Percentiles rank a stretch among this genome's conserved stretches.
Conservation (phyloP, 1,140 invertebrate species). For the Lasaia peninsularis region DNA sequence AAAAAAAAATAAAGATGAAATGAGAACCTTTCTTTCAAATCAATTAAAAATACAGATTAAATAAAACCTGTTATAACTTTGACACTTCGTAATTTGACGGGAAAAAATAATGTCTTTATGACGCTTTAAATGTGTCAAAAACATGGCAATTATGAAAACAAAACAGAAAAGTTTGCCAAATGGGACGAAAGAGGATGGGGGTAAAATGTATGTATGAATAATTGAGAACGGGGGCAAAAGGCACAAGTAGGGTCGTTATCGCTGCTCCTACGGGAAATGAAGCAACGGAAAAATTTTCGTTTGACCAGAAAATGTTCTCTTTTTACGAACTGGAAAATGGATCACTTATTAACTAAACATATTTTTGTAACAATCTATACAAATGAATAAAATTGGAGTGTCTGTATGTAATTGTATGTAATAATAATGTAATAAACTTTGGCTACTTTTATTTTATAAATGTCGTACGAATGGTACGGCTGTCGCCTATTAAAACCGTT, state of each 20-base stretch:
- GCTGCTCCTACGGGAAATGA: constrained; percentile 53
- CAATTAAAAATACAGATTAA: too few species aligned
- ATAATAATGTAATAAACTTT: too few species aligned
- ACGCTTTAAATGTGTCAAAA: not conserved
- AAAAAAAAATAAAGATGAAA: too few species aligned
- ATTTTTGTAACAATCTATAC: constrained; percentile 1
- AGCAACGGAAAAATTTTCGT: constrained; percentile 45
- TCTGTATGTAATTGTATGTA: too few species aligned
- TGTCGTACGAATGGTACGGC: too few species aligned
- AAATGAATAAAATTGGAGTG: not conserved
- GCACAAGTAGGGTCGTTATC: constrained; percentile 58
- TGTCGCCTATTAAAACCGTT: too few species aligned
- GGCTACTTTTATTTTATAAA: too few species aligned
- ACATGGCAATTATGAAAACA: not conserved
- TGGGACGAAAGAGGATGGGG: constrained; percentile 30
- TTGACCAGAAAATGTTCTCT: constrained; percentile 48
- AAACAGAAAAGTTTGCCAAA: constrained; percentile 14
- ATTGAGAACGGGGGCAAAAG: constrained; percentile 62
- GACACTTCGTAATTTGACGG: too few species aligned
- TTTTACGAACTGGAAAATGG: constrained; percentile 29
- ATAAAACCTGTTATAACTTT: not conserved
- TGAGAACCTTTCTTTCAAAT: too few species aligned
- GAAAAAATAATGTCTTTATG: not conserved
- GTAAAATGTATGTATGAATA: constrained; percentile 64
- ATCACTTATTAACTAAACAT: constrained; percentile 30